Base-by-base conservation (phyloP, 2,113 vertebrate species). In the Cinclus mexicanus region DNA sequence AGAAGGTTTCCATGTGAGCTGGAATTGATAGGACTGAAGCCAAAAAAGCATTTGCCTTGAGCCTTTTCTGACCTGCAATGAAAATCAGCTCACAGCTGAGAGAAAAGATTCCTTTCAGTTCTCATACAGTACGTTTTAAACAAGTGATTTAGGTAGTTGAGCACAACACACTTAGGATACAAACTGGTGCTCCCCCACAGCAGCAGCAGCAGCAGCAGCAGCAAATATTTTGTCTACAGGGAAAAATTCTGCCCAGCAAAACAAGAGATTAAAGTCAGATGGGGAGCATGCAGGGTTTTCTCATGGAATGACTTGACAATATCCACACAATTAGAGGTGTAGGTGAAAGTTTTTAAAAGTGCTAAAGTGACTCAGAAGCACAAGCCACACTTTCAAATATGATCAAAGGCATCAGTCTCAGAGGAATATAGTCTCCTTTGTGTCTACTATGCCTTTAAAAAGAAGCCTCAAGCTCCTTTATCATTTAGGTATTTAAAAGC, bases 221-320 rank as follows among this genome's bases (percentile, higher is more conserved):
- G 79, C 55, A 61, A 61, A 49, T 87, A 33, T 23, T 83, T 47
- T 64, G 26, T 63, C 60, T 91, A 81, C 33, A 77, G 68, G 63
- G 56, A 86, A 94, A 90, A 88, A 90, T 25, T 87, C 83, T 94
- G 80, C 61, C 88, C 86, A 90, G 90, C 75, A 96, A 93, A 93
- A 95, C 53, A 83, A 83, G 56, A 79, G 85, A 79, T 90, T 90
- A 91, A 79, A 93, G 83, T 76, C 0, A 1, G 76, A 83, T 71
- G 57, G 80, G 72, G 41, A 87, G n/a, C 80, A 89, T 35, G 77
- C 67, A 44, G 74, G 44, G 74, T 74, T 83, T 83, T 79, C 98
- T 98, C 61, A 61, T 64, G 72, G 64, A 86, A 87, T 63, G 83
- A 82, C 69, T 81, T 86, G 80, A 94, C 57, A 76, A 49, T 71